Evolutionary conservation across 2,113 vertebrate species (phyloP).

Genomic region (Lethenteron camtschaticum): DNA sequence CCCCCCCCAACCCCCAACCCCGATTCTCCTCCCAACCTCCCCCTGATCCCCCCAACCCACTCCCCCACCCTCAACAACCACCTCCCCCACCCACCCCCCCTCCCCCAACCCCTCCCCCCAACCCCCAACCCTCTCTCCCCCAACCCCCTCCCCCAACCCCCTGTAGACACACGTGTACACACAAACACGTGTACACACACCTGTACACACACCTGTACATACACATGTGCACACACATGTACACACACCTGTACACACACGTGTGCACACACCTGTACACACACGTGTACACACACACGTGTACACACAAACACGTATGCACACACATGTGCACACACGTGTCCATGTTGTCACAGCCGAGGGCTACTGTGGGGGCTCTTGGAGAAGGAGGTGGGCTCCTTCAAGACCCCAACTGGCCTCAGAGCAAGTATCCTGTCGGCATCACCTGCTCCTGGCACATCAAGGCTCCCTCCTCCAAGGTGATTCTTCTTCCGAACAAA

Average conservation of each 20-base stretch:
- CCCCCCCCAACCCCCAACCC: constrained; percentile 14
- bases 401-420: constrained; percentile 66
- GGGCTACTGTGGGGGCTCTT: constrained; percentile 50
- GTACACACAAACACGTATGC: no score
- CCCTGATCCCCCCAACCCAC: constrained; percentile 3
- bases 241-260: no score
- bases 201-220: no score
- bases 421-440: constrained; percentile 53
- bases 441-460: constrained; percentile 83
- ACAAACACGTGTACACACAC: no score
- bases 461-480: constrained; percentile 23
- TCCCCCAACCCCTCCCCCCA: no score
- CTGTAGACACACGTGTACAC: background rate
- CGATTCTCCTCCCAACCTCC: background rate
- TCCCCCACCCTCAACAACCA: background rate
- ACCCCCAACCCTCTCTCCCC: constrained; percentile 18
- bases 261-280: background rate
- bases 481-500: no score
- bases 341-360: background rate
- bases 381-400: constrained; percentile 40
- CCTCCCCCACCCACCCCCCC: no score
- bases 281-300: background rate
- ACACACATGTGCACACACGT: background rate
- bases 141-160: constrained; percentile 11
- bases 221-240: background rate